A percentile compares a stretch with the other conserved stretches of the same genome.
Conservation (phyloP, 2,888 invertebrate genomes). For the Hemaris fuciformis region DNA sequence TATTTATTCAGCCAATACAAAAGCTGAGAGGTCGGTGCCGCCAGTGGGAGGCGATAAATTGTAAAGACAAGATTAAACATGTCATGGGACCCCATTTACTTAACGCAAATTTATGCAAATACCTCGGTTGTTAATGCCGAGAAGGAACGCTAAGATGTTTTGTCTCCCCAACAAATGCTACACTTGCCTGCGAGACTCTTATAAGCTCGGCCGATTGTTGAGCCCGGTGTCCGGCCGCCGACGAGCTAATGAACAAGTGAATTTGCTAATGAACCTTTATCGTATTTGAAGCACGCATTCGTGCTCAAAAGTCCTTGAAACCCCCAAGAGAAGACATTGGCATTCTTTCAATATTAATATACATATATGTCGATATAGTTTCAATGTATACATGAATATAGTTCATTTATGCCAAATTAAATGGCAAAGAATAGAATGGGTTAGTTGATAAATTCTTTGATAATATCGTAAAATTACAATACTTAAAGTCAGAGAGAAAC, state of each 20-base stretch:
- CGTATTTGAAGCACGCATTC: not conserved
- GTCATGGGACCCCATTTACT: constrained; percentile 80
- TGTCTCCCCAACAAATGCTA: constrained; percentile 4
- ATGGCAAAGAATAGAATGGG: too few species aligned
- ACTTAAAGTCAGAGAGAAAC: too few species aligned
- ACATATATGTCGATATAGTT: not conserved
- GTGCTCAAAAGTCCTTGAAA: not conserved
- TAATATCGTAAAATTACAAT: too few species aligned
- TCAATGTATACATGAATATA: too few species aligned
- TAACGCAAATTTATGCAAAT: constrained; percentile 81
- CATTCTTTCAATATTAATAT: not conserved
- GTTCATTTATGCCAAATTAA: too few species aligned
- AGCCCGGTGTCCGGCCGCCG: not conserved
- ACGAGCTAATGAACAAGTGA: not conserved
- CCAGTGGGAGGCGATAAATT: constrained; percentile 73
- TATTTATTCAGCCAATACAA: constrained; percentile 70
- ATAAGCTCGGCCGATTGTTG: not conserved
- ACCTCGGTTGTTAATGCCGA: constrained; percentile 65
- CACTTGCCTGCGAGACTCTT: not conserved
- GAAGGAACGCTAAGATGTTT: constrained; percentile 21
- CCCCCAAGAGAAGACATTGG: not conserved
- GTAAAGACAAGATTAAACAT: constrained; percentile 79
- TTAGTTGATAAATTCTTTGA: too few species aligned
- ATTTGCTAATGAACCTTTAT: not conserved
- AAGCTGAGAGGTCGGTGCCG: constrained; percentile 58